Conservation (phyloP, 1,140 invertebrate species). For the Helicoverpa armigera region DNA sequence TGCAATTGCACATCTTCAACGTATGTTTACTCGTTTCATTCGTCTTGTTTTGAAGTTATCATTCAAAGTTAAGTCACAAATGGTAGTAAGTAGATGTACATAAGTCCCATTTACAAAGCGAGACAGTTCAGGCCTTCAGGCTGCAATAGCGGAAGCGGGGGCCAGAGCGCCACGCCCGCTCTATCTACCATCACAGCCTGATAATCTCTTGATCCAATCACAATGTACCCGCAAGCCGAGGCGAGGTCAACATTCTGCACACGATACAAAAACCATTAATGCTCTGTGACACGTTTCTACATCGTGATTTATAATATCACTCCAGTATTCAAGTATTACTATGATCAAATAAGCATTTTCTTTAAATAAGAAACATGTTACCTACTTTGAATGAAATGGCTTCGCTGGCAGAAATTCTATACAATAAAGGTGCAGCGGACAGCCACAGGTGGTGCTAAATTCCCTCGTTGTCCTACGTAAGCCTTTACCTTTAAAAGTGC, state of each 20-base stretch:
- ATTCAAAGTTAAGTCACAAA: background rate
- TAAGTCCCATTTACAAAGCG: background rate
- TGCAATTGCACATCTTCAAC: too few relatives aligned
- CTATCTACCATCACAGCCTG: slow-evolving; percentile 49
- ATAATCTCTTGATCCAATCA: slow-evolving; percentile 56
- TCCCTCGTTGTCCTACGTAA: slow-evolving; percentile 7
- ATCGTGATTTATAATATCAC: background rate
- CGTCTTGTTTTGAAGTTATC: too few relatives aligned
- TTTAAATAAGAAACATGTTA: background rate
- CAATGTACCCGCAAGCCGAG: slow-evolving; percentile 21
- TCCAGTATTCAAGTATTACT: background rate
- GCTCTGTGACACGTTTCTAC: slow-evolving; percentile 3
- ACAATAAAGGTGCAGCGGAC: slow-evolving; percentile 13
- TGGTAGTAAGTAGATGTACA: background rate
- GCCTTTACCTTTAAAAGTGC: slow-evolving; percentile 1
- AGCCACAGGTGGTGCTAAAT: slow-evolving; percentile 38
- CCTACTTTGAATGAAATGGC: slow-evolving; percentile 6
- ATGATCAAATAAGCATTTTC: background rate
- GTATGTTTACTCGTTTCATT: too few relatives aligned
- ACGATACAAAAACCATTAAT: slow-evolving; percentile 30
- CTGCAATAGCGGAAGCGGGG: background rate
- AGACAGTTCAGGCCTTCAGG: slow-evolving; percentile 13
- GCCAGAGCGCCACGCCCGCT: slow-evolving; percentile 7
- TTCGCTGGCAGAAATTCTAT: background rate
- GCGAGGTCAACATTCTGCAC: slow-evolving; percentile 44